Evolutionary conservation across 2,113 vertebrate species (phyloP), one percentile per base, ranked within the genome.

Genomic region (Plestiodon gilberti): DNA sequence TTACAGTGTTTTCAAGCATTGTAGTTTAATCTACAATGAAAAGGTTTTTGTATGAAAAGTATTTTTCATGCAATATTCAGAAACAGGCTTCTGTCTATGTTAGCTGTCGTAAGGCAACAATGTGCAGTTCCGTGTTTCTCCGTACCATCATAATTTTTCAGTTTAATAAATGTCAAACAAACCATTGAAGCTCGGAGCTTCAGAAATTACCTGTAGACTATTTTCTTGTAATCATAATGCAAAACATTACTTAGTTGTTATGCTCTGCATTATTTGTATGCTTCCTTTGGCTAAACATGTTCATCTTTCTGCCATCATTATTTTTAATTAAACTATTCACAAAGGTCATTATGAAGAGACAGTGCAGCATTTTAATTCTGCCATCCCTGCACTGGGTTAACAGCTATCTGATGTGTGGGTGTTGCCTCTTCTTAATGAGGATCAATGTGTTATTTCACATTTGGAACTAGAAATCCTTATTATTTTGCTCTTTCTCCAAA

Each of bases 381-480:
- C 70, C 81, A 13, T 65, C 13, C 35, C 61, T 80, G 83, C 52
- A 35, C 35, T 0, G 0, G 61, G 77, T 9, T 89, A 93, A 85
- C 90, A 93, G 93, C 87, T 90, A 88, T 90, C 89, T 89, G 90
- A 74, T 70, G 33, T 0, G 69, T 91, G 89, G 90, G 78, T 78
- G 93, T 81, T 92, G 28, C 79, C 87, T 92, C n/a, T 52, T 88
- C 3, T 85, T 92, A 88, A 93, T 86, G 92, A 91, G 90, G 90
- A 90, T 85, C 87, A 91, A 90, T 93, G 90, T 64, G 93, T 90
- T 65, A 79, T 81, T 90, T 85, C 87, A 78, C 86, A 83, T 77
- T 89, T 11, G 35, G 83, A 87, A 78, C 65, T 87, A 86, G 81
- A 87, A 87, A 90, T 71, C 81, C 89, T 87, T 89, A 92, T 92